Percentiles rank a stretch among this genome's conserved stretches.
Conservation (phyloP, 2,888 invertebrate genomes). For the Ligdia adustata region DNA sequence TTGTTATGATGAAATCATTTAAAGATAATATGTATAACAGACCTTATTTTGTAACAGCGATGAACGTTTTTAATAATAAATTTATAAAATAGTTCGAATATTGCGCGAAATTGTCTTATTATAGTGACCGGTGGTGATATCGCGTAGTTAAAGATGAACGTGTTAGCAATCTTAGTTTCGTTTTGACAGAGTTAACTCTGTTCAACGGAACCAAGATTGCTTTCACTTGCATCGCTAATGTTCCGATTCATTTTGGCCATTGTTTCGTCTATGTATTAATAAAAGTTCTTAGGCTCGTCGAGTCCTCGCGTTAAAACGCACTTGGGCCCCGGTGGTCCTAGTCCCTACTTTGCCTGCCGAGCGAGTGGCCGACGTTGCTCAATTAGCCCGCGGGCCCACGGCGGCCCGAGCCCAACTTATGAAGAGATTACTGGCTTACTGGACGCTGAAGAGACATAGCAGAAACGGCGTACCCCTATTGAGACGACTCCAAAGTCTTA, state of each 20-base stretch:
- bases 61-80: too few relatives aligned
- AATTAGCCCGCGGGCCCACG: conserved; percentile 85
- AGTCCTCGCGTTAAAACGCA: conserved; percentile 94
- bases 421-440: conserved; percentile 95
- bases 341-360: conserved; percentile 97
- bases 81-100: too few relatives aligned
- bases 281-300: conserved; percentile 92
- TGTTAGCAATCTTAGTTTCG: too few relatives aligned
- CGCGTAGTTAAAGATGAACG: background rate
- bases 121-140: too few relatives aligned
- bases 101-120: too few relatives aligned
- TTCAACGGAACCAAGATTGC: too few relatives aligned
- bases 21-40: too few relatives aligned
- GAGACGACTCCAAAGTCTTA: conserved; percentile 81
- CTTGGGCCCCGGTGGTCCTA: conserved; percentile 94
- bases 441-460: conserved; percentile 98
- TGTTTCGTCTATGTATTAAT: too few relatives aligned
- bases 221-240: too few relatives aligned
- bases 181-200: too few relatives aligned
- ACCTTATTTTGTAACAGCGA: too few relatives aligned
- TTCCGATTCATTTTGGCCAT: too few relatives aligned
- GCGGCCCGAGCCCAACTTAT: conserved; percentile 93
- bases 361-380: conserved; percentile 93
- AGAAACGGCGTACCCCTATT: conserved; percentile 98
- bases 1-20: background rate